These are phyloP conservation scores for Agonopterix alstromeriana DNA, from an alignment of 2,888 invertebrate genomes.

Conservation along the genomic window DNA sequence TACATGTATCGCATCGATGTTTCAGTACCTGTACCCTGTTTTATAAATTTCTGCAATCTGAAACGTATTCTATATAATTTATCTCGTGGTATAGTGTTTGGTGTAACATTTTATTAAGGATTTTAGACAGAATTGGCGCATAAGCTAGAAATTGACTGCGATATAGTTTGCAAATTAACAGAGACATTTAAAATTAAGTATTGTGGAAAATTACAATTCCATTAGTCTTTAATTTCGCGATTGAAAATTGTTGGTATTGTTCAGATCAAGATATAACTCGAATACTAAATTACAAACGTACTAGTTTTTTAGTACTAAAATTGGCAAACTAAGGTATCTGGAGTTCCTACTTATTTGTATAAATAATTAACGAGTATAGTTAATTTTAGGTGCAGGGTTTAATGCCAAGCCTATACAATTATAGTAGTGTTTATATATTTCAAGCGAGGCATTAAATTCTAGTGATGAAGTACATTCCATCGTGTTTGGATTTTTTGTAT, in stretches of 20 bases:
- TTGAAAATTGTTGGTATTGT: constrained; percentile 20
- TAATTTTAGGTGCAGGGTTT: constrained; percentile 18
- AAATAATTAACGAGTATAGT: constrained; percentile 6
- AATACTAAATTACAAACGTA: constrained; percentile 38
- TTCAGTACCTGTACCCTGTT: too few relatives aligned
- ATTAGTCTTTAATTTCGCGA: constrained; percentile 1
- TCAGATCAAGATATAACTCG: constrained; percentile 39
- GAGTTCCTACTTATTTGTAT: constrained; percentile 65
- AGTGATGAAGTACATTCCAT: constrained; percentile 40
- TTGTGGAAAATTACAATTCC: neutral
- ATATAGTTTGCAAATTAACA: constrained; percentile 11
- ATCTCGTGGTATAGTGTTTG: too few relatives aligned
- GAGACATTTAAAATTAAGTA: constrained; percentile 8
- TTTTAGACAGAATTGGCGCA: too few relatives aligned
- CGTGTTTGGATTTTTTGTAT: constrained; percentile 41
- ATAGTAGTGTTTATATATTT: too few relatives aligned
- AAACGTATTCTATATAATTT: too few relatives aligned
- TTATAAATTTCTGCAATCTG: too few relatives aligned
- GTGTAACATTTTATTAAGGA: too few relatives aligned
- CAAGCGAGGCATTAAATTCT: constrained; percentile 1
- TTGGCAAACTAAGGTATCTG: constrained; percentile 47
- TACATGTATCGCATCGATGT: neutral
- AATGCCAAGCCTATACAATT: neutral
- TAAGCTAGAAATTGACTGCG: neutral
- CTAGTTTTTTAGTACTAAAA: constrained; percentile 20